phyloP scores from a whole-genome alignment of 2,888 invertebrate species.

The Pachycephus smyrnensis region DNA sequence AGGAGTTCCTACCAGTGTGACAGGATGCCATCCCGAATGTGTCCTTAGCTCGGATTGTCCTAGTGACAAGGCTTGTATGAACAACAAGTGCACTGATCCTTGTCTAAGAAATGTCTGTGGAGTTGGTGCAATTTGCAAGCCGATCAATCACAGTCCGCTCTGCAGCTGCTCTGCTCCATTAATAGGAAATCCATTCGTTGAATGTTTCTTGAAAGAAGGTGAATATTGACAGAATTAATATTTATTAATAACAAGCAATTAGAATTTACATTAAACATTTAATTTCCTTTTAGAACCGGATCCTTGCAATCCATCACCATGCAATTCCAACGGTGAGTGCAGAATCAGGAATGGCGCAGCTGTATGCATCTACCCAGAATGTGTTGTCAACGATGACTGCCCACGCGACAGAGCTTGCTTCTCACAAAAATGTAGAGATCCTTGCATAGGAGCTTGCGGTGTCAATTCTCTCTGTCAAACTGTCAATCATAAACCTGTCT shows the following conservation, averaged over 20 bases:
- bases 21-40: constrained; percentile 68
- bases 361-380: constrained; percentile 86
- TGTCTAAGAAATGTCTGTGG: constrained; percentile 86
- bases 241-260: not conserved
- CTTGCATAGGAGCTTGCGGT: constrained; percentile 86
- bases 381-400: constrained; percentile 90
- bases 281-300: constrained; percentile 65
- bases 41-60: constrained; percentile 80
- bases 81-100: constrained; percentile 83
- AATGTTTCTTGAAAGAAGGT: constrained; percentile 66
- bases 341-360: constrained; percentile 77
- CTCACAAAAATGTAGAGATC: constrained; percentile 85
- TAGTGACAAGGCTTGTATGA: constrained; percentile 83
- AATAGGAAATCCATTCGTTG: constrained; percentile 69
- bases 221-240: constrained; percentile 1
- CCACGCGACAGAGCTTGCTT: constrained; percentile 84
- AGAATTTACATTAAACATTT: not conserved
- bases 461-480: constrained; percentile 84
- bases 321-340: constrained; percentile 86
- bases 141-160: constrained; percentile 81
- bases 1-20: constrained; percentile 65
- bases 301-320: constrained; percentile 89
- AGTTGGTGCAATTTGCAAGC: constrained; percentile 78
- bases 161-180: constrained; percentile 77
- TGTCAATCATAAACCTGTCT: constrained; percentile 84